Conservation (phyloP, 2,888 invertebrate genomes). For the Amaurobius ferox region DNA sequence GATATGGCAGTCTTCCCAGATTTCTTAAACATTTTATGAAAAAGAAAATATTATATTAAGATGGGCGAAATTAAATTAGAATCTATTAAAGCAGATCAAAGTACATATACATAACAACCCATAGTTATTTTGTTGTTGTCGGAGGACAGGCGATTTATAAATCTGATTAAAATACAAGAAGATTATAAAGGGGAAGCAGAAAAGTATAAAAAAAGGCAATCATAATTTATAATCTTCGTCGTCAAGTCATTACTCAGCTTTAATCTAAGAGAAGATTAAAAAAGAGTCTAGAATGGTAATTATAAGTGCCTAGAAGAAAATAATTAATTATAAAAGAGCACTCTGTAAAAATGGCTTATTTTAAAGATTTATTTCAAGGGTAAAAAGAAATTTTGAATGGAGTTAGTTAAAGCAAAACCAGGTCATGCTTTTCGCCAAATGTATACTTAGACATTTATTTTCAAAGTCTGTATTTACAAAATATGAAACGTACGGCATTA, state of each 20-base stretch:
- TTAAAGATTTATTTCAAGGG: too few species aligned
- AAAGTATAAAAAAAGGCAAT: neutral
- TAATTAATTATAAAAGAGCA: neutral
- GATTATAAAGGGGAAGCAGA: neutral
- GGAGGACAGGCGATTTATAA: neutral
- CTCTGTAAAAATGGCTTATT: neutral
- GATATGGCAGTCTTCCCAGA: too few species aligned
- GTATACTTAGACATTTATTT: too few species aligned
- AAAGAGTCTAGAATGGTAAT: neutral
- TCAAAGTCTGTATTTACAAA: too few species aligned
- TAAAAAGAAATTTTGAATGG: too few species aligned
- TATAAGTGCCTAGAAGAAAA: neutral
- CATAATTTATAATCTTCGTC: neutral
- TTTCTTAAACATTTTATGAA: too few species aligned
- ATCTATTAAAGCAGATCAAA: neutral
- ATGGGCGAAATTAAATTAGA: neutral
- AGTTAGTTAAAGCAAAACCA: too few species aligned
- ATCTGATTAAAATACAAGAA: neutral
- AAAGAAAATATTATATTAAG: neutral
- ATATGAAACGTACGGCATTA: too few species aligned
- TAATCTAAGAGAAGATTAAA: constrained; percentile 11
- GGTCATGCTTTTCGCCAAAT: too few species aligned
- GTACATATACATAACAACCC: neutral
- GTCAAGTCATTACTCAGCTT: neutral
- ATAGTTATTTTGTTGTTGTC: neutral